These are phyloP conservation scores for Steatocranus sp. DNA, from an alignment of 2,797 vertebrate genomes.

Conservation along the genomic window DNA sequence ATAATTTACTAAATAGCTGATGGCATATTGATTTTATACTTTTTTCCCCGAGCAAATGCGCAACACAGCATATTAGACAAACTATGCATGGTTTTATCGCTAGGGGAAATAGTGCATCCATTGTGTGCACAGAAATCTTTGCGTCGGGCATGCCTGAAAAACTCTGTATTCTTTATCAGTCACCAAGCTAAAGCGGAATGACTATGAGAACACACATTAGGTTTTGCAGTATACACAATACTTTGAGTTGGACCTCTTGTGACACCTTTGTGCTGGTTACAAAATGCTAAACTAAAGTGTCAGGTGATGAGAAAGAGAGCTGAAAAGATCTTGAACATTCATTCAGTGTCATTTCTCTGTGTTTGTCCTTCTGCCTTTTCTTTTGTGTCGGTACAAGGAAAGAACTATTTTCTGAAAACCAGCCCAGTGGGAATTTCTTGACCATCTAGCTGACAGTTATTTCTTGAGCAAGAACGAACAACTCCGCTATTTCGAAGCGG, in stretches of 20 bases:
- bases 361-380: background rate
- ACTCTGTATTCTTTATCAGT: background rate
- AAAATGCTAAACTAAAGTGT: background rate
- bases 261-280: background rate
- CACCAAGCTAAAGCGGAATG: conserved; percentile 1
- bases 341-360: background rate
- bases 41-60: background rate
- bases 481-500: rapidly evolving
- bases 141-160: background rate
- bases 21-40: conserved; percentile 30
- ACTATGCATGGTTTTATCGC: conserved; percentile 15
- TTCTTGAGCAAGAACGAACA: background rate
- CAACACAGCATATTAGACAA: conserved; percentile 13
- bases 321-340: background rate
- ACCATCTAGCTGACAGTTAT: background rate
- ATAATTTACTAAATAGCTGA: conserved; percentile 24
- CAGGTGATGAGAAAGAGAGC: background rate
- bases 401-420: background rate
- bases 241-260: background rate
- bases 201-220: background rate
- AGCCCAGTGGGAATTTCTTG: background rate
- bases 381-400: background rate
- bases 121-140: conserved; percentile 19
- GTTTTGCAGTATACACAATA: background rate
- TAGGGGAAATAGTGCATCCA: conserved; percentile 19